Conservation (phyloP, 2,888 invertebrate genomes). For the Aproaerema taeniolella region DNA sequence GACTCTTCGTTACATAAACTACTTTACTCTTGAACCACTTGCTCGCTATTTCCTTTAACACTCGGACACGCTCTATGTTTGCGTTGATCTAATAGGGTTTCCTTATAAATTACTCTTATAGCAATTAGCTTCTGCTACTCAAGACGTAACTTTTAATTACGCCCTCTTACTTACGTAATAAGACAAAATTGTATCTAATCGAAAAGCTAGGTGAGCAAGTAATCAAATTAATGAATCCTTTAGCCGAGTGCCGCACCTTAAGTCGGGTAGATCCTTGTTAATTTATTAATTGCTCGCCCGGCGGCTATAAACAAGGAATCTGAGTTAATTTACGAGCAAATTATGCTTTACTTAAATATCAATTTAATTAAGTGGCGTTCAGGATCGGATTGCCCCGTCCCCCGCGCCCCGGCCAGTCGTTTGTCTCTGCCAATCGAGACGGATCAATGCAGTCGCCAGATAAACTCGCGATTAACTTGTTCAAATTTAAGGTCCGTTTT, state of each 20-base stretch:
- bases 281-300: slow-evolving; percentile 75
- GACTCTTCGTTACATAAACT: not conserved
- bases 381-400: slow-evolving; percentile 34
- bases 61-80: no score
- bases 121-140: no score
- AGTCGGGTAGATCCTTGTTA: slow-evolving; percentile 63
- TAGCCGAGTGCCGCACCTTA: slow-evolving; percentile 56
- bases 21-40: not conserved
- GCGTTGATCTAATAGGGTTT: no score
- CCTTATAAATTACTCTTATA: not conserved
- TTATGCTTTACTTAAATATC: slow-evolving; percentile 77
- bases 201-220: slow-evolving; percentile 34
- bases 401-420: slow-evolving; percentile 34
- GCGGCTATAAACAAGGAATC: slow-evolving; percentile 72
- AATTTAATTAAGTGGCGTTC: slow-evolving; percentile 75
- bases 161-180: slow-evolving; percentile 1
- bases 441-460: slow-evolving; percentile 31
- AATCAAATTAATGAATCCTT: slow-evolving; percentile 70
- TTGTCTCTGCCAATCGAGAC: slow-evolving; percentile 57
- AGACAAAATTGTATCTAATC: slow-evolving; percentile 14
- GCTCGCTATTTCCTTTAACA: not conserved
- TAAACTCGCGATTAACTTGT: slow-evolving; percentile 28
- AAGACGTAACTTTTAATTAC: slow-evolving; percentile 2
- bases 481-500: slow-evolving; percentile 7
- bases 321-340: slow-evolving; percentile 75